Evolutionary conservation across 2,797 vertebrate species (phyloP).

Genomic region (Carduelis carduelis): DNA sequence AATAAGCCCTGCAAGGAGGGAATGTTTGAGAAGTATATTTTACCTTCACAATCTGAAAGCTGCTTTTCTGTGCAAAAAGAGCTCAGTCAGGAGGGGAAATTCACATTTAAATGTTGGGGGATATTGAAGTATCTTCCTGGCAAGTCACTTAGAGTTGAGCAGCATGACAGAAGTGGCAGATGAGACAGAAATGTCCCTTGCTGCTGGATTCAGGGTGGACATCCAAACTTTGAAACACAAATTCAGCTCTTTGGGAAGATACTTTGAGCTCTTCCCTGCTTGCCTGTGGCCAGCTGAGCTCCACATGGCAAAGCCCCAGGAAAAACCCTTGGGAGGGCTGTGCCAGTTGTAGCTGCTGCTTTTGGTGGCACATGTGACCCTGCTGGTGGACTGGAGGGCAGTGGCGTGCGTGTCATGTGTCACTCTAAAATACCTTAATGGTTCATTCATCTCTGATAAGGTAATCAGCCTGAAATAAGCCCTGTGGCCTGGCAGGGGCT

Average conservation of each 20-base stretch:
- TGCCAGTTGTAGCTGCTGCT: constrained; percentile 54
- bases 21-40: background rate
- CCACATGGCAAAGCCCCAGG: background rate
- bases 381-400: background rate
- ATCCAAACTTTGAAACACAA: background rate
- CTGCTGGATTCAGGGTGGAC: background rate
- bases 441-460: constrained; percentile 60
- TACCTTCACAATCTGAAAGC: background rate
- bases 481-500: constrained; percentile 1
- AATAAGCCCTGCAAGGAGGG: background rate
- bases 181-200: background rate
- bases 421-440: constrained; percentile 50
- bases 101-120: background rate
- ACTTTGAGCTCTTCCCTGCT: background rate
- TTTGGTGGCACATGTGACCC: constrained; percentile 52
- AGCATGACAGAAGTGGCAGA: background rate
- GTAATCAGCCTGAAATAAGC: constrained; percentile 58
- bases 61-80: background rate
- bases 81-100: background rate
- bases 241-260: background rate
- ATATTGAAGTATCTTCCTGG: background rate
- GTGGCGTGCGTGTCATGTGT: constrained; percentile 26
- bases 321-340: background rate
- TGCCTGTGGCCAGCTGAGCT: background rate
- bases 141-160: background rate